phyloP scores from a whole-genome alignment of 2,113 vertebrate species.

The Phalacrocorax aristotelis region DNA sequence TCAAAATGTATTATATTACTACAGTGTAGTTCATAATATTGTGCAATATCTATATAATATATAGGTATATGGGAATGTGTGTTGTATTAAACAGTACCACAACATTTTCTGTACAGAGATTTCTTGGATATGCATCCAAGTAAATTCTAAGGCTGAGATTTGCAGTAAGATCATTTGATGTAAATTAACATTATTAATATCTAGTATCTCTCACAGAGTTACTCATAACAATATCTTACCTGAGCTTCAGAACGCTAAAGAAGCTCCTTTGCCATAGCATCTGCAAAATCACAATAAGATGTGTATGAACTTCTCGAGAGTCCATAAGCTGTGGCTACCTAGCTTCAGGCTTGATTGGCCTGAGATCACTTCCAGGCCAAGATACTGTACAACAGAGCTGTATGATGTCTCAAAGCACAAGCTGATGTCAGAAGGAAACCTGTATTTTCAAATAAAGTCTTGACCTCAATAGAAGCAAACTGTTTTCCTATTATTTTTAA shows the following conservation, averaged over 20 bases:
- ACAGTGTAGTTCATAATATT: background rate
- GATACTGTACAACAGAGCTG: background rate
- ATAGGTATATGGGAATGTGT: background rate
- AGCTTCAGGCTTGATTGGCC: background rate
- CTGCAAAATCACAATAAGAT: background rate
- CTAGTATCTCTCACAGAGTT: background rate
- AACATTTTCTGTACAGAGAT: background rate
- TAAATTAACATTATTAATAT: background rate
- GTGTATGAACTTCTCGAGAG: background rate
- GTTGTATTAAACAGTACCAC: background rate
- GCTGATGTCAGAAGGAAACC: background rate
- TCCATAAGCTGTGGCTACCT: background rate
- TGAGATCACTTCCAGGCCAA: background rate
- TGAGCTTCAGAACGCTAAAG: background rate
- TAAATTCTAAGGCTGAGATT: conserved; percentile 33
- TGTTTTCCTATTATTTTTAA: background rate
- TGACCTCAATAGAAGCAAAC: background rate
- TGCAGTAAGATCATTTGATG: background rate
- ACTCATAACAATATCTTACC: background rate
- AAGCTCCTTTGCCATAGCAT: background rate
- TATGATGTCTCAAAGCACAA: background rate
- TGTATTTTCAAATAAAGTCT: background rate
- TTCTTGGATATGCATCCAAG: background rate
- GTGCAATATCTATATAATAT: background rate
- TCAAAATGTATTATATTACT: background rate